Percentiles rank a stretch among this genome's conserved stretches.
Conservation (phyloP, 2,888 invertebrate genomes). For the Crocallis elinguaria region DNA sequence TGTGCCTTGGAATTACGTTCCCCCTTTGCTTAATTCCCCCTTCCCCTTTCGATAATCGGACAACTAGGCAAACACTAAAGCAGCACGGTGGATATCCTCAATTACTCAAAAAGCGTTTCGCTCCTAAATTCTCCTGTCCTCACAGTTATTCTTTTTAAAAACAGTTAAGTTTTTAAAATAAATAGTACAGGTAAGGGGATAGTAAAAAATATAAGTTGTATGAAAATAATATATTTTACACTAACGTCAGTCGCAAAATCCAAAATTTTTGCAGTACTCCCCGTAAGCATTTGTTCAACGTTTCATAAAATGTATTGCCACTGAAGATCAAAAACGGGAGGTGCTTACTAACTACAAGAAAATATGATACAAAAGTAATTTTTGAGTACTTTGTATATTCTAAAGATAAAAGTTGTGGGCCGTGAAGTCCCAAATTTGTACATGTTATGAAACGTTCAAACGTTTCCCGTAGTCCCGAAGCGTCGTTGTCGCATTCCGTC, state of each 20-base stretch:
- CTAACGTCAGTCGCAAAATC: constrained; percentile 70
- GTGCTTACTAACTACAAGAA: constrained; percentile 74
- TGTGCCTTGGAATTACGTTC: too few species aligned
- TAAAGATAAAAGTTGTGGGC: constrained; percentile 57
- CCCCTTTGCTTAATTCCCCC: too few species aligned
- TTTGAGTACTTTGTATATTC: constrained; percentile 41
- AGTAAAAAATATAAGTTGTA: constrained; percentile 48
- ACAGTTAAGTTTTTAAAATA: too few species aligned
- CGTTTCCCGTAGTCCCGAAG: constrained; percentile 44
- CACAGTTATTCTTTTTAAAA: too few species aligned
- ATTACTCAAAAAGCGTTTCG: too few species aligned
- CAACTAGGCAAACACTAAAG: too few species aligned
- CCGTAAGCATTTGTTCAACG: constrained; percentile 67
- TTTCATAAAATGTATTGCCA: constrained; percentile 76
- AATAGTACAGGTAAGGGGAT: not conserved
- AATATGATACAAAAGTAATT: constrained; percentile 77
- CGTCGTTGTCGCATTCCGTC: constrained; percentile 57
- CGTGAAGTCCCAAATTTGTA: constrained; percentile 64
- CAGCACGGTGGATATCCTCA: too few species aligned
- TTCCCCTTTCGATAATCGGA: too few species aligned
- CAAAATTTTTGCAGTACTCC: constrained; percentile 62
- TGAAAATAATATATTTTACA: constrained; percentile 72
- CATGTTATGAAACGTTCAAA: constrained; percentile 75
- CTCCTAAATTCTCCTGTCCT: too few species aligned
- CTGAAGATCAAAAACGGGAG: constrained; percentile 56